Conservation (phyloP, 2,888 invertebrate species). For the Hyalella azteca region DNA sequence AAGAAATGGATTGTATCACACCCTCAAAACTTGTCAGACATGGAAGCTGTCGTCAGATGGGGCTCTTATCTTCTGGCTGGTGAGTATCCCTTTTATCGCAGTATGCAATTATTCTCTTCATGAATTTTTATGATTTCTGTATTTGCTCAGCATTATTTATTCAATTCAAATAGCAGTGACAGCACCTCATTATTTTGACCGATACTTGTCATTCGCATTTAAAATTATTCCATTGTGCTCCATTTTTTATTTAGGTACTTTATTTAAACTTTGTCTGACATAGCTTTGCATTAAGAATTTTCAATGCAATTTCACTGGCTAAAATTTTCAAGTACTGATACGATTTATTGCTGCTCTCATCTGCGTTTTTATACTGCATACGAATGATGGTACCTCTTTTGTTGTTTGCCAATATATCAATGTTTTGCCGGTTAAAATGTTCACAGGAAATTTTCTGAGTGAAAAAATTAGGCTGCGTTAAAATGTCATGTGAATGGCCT, state of each 20-base stretch:
- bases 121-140: neutral
- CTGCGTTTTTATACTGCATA: too few relatives aligned
- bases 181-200: neutral
- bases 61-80: conserved; percentile 55
- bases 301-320: neutral
- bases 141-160: neutral
- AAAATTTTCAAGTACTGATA: neutral
- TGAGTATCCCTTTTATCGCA: neutral
- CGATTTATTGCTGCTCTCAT: too few relatives aligned
- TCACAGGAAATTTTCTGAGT: too few relatives aligned
- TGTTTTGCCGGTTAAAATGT: too few relatives aligned
- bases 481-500: too few relatives aligned
- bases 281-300: neutral
- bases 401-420: too few relatives aligned
- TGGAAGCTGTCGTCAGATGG: conserved; percentile 54
- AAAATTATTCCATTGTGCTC: too few relatives aligned
- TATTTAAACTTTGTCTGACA: neutral
- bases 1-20: conserved; percentile 50
- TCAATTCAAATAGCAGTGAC: neutral
- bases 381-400: too few relatives aligned
- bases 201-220: too few relatives aligned
- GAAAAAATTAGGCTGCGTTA: too few relatives aligned
- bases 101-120: neutral
- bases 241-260: too few relatives aligned
- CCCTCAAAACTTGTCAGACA: conserved; percentile 48